These are phyloP conservation scores for Anthoptus insignis DNA, from an alignment of 2,888 invertebrate species.

Conservation along the genomic window DNA sequence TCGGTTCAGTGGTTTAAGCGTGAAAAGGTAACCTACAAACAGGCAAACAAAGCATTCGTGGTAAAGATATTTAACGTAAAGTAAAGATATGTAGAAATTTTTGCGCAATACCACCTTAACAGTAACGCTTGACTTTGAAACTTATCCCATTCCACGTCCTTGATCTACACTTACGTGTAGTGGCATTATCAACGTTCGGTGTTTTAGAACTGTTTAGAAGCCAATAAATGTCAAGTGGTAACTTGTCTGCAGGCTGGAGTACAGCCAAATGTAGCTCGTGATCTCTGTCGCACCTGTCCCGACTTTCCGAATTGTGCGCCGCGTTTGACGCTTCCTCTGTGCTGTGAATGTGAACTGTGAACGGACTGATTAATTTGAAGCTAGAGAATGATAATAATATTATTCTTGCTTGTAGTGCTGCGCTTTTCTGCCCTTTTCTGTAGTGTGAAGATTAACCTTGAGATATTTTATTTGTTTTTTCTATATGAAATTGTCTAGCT, in stretches of 20 bases:
- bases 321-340: constrained; percentile 4
- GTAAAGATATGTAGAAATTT: no score
- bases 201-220: constrained; percentile 13
- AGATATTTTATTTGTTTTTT: not conserved
- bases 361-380: not conserved
- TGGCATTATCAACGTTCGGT: constrained; percentile 4
- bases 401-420: not conserved
- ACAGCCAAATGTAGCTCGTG: constrained; percentile 28
- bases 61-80: no score
- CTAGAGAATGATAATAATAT: not conserved
- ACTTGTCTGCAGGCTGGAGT: constrained; percentile 32
- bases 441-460: no score
- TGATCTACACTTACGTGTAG: not conserved
- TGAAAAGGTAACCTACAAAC: no score
- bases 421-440: not conserved
- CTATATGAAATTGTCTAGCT: not conserved
- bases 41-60: no score
- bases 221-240: constrained; percentile 35
- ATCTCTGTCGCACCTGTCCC: constrained; percentile 28
- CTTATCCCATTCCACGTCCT: no score
- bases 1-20: no score
- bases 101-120: no score
- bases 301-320: not conserved
- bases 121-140: no score
- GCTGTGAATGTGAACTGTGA: constrained; percentile 4